These are phyloP conservation scores for Diarsia brunnea DNA, from an alignment of 2,888 invertebrate species.

Conservation along the genomic window DNA sequence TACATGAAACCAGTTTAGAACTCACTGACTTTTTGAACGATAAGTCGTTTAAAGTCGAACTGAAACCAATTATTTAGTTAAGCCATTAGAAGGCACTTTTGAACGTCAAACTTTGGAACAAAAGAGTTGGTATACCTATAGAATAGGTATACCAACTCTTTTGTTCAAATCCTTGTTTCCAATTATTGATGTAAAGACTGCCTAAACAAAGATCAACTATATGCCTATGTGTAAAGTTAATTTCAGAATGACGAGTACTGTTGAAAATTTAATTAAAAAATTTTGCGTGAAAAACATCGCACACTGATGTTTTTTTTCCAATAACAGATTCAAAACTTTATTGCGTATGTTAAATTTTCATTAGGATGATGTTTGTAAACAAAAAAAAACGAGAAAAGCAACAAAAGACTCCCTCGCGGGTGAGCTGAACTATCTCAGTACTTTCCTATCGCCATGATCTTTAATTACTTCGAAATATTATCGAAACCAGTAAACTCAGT, in stretches of 20 bases:
- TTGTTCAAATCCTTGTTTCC: not conserved
- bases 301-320: not conserved
- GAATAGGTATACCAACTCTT: not conserved
- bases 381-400: not conserved
- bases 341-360: not conserved
- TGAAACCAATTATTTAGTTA: not conserved
- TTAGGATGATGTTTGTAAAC: not conserved
- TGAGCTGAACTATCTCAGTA: not conserved
- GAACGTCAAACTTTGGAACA: not conserved
- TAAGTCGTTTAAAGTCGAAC: not conserved
- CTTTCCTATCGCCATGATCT: not conserved
- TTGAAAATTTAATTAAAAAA: not conserved
- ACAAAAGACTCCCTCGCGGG: not conserved
- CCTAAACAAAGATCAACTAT: not conserved
- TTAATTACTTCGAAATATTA: not conserved
- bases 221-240: not conserved
- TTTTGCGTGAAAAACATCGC: not conserved
- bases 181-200: not conserved
- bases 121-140: not conserved
- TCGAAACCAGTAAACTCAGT: not conserved
- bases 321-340: not conserved
- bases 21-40: slow-evolving; percentile 7
- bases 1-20: slow-evolving; percentile 7
- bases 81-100: not conserved
- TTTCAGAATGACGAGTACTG: not conserved